These are phyloP conservation scores for Bibio marci DNA, from an alignment of 2,888 invertebrate genomes.

Conservation along the genomic window DNA sequence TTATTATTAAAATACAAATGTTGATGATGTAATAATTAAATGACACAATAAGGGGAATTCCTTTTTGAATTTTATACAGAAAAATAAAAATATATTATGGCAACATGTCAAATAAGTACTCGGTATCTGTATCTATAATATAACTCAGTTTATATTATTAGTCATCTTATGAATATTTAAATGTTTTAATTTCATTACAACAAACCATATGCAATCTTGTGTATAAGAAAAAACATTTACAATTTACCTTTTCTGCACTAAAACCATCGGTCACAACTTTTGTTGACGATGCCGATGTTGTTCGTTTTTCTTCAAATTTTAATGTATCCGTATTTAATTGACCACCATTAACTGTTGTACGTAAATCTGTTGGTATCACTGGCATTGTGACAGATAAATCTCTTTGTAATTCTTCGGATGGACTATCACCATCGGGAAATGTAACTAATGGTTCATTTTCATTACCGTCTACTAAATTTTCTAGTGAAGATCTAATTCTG, in stretches of 20 bases:
- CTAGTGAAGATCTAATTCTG: conserved; percentile 55
- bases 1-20: no score
- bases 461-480: conserved; percentile 58
- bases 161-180: no score
- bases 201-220: no score
- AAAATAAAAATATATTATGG: no score
- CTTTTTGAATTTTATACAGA: no score
- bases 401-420: conserved; percentile 30
- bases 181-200: no score
- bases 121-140: no score
- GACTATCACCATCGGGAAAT: conserved; percentile 64
- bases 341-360: neutral
- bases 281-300: conserved; percentile 59
- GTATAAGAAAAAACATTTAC: no score
- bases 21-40: no score
- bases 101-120: no score
- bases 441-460: conserved; percentile 53
- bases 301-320: conserved; percentile 70
- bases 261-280: conserved; percentile 68
- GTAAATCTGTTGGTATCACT: conserved; percentile 20
- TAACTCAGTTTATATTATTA: no score
- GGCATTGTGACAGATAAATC: conserved; percentile 22
- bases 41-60: no score
- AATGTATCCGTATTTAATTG: conserved; percentile 37
- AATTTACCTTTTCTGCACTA: conserved; percentile 56